These are phyloP conservation scores for Hypanus sabinus DNA, from an alignment of 2,113 vertebrate species.

Conservation along the genomic window DNA sequence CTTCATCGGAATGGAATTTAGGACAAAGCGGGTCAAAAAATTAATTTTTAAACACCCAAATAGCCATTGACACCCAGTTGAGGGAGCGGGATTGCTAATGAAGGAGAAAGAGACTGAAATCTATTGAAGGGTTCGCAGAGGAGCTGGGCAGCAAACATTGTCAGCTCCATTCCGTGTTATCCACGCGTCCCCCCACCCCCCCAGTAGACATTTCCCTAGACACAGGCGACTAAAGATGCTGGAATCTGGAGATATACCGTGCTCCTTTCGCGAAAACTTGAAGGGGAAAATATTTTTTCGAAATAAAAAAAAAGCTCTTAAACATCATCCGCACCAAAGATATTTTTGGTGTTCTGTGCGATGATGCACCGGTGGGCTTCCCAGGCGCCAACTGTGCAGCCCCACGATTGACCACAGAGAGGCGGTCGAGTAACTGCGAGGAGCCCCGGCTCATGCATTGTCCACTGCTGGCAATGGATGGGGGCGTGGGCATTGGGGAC, in stretches of 20 bases:
- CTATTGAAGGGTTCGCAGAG: no score
- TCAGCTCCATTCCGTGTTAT: no score
- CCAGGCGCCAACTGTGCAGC: background rate
- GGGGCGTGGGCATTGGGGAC: background rate
- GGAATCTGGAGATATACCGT: no score
- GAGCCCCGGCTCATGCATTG: background rate
- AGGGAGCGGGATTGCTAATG: no score
- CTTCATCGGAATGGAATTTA: background rate
- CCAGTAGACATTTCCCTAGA: no score
- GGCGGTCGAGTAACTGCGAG: background rate
- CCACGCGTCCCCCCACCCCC: no score
- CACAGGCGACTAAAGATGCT: no score
- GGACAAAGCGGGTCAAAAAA: background rate
- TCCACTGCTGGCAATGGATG: background rate
- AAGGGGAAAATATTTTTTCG: background rate
- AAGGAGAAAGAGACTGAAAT: no score
- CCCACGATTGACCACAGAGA: background rate
- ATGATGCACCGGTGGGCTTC: background rate
- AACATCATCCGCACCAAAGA: background rate
- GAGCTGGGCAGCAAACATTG: no score
- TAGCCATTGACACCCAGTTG: no score
- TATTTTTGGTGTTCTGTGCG: background rate
- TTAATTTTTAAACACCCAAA: no score
- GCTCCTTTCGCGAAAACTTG: background rate
- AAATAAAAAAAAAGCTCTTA: no score